Conservation (phyloP, 2,888 invertebrate species). For the Cataglyphis albicans region DNA sequence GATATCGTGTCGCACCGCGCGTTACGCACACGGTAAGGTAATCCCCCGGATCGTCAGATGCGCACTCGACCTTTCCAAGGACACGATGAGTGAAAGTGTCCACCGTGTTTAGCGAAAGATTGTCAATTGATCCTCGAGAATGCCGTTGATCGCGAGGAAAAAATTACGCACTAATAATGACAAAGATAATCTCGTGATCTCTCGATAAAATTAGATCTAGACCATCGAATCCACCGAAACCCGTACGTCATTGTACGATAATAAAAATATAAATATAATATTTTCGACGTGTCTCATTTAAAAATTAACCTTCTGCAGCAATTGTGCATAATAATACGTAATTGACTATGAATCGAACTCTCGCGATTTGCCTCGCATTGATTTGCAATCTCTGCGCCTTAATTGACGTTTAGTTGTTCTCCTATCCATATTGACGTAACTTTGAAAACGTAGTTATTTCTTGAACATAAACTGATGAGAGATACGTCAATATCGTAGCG, state of each 20-base stretch:
- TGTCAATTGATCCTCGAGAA: not conserved
- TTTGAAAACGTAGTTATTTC: not conserved
- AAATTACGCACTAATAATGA: not conserved
- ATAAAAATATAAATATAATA: not conserved
- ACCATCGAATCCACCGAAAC: not conserved
- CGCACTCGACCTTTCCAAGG: slow-evolving; percentile 60
- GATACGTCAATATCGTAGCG: not conserved
- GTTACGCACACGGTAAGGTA: slow-evolving; percentile 73
- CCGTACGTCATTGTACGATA: not conserved
- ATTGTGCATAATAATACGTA: not conserved
- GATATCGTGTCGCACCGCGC: slow-evolving; percentile 62
- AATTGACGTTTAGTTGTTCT: not conserved
- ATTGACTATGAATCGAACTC: not conserved
- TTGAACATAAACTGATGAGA: not conserved
- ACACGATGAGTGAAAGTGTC: slow-evolving; percentile 71
- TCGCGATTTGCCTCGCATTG: not conserved
- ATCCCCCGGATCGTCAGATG: slow-evolving; percentile 63
- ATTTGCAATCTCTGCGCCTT: not conserved
- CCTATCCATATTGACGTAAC: not conserved
- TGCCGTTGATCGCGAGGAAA: not conserved
- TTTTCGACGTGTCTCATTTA: not conserved
- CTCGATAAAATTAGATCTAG: not conserved
- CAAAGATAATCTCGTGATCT: not conserved
- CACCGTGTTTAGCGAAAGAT: slow-evolving; percentile 15
- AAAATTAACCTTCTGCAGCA: not conserved